phyloP scores from a whole-genome alignment of 2,113 vertebrate species.

The Felis catus region DNA sequence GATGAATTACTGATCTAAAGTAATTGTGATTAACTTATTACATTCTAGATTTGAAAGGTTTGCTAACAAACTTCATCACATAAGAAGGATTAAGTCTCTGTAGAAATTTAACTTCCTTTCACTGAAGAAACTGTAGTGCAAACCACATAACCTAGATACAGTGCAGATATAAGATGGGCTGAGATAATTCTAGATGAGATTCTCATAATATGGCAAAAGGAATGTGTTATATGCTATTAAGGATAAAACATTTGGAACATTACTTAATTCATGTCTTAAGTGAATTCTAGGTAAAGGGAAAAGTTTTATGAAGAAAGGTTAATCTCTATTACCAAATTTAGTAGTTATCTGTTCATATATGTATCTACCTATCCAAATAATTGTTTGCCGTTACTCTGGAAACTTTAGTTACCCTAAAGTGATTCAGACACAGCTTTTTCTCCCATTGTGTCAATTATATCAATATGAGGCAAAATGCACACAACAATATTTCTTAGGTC shows the following conservation, averaged over 20 bases:
- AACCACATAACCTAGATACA: background rate
- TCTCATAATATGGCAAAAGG: background rate
- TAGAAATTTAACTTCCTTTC: background rate
- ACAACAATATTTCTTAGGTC: background rate
- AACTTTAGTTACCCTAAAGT: background rate
- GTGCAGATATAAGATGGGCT: background rate
- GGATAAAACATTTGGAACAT: background rate
- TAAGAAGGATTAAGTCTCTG: background rate
- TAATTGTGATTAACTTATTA: conserved; percentile 17
- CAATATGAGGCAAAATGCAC: background rate
- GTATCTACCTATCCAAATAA: background rate
- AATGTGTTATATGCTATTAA: background rate
- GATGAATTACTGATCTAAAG: background rate
- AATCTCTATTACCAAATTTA: background rate
- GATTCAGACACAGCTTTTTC: background rate
- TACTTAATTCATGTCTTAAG: background rate
- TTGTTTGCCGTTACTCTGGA: background rate
- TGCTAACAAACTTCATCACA: background rate
- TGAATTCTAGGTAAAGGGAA: background rate
- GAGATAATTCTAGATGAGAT: background rate
- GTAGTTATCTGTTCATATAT: background rate
- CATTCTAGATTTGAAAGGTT: background rate
- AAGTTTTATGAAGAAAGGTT: background rate
- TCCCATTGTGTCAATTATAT: background rate
- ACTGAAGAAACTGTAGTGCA: background rate